Evolutionary conservation across 2,113 vertebrate species (phyloP).

Genomic region (Gadus macrocephalus): DNA sequence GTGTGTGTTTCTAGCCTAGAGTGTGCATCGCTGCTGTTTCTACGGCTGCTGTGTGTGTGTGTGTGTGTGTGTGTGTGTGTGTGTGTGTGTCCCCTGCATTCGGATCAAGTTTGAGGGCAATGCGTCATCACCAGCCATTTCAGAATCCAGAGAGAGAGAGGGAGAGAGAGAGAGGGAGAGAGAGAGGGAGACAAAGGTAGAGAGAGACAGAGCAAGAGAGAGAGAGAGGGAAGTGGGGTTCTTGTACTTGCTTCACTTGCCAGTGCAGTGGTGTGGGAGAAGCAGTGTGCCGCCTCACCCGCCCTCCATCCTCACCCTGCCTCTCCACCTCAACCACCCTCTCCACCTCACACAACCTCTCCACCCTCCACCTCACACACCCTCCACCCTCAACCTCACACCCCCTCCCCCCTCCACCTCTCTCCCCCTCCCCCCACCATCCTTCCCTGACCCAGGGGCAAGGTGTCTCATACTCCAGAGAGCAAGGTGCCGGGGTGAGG

Average conservation of each 20-base stretch:
- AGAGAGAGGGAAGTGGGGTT: background rate
- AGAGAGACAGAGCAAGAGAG: background rate
- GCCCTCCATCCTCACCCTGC: background rate
- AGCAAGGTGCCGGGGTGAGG: conserved; percentile 26
- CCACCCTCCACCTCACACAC: too few species aligned
- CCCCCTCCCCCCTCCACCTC: background rate
- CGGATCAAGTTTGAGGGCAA: background rate
- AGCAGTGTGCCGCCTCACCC: background rate
- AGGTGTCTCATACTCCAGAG: conserved; percentile 53
- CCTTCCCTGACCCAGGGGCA: conserved; percentile 27
- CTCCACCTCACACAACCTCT: too few species aligned
- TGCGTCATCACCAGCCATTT: too few species aligned
- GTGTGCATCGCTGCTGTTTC: too few species aligned
- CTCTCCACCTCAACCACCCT: background rate
- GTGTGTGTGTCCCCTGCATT: conserved; percentile 10
- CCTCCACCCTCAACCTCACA: too few species aligned
- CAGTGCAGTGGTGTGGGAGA: conserved; percentile 29
- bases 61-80: background rate
- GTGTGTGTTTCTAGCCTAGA: too few species aligned
- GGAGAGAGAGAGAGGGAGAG: too few species aligned
- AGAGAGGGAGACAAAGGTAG: too few species aligned
- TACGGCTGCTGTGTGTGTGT: too few species aligned
- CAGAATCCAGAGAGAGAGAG: too few species aligned
- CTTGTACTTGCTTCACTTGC: conserved; percentile 21
- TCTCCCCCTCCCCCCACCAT: conserved; percentile 5